Percentiles rank a stretch among this genome's conserved stretches.
These are phyloP conservation scores for Cottoperca gobio DNA, from an alignment of 2,797 vertebrate genomes.

Conservation along the genomic window DNA sequence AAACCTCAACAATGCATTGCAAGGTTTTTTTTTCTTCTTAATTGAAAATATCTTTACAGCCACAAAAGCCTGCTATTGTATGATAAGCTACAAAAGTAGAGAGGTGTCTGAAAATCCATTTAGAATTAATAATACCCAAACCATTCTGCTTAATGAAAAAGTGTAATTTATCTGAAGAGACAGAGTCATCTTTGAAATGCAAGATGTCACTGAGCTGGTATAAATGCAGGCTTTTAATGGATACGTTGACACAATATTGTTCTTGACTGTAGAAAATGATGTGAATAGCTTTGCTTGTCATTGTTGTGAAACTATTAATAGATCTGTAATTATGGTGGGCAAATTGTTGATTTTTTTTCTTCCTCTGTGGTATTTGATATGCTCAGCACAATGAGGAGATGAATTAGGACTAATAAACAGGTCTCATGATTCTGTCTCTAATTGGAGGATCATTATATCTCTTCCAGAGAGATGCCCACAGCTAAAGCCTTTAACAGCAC, in stretches of 20 bases:
- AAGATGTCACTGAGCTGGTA: conserved; percentile 82
- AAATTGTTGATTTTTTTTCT: conserved; percentile 81
- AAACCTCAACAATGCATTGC: conserved; percentile 48
- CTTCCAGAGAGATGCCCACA: conserved; percentile 83
- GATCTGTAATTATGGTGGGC: conserved; percentile 83
- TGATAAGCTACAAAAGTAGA: conserved; percentile 83
- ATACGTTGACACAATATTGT: conserved; percentile 78
- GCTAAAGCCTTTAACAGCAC: conserved; percentile 81
- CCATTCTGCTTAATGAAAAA: conserved; percentile 82
- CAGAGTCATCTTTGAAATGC: conserved; percentile 82
- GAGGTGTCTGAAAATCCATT: conserved; percentile 81
- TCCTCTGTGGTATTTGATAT: conserved; percentile 81
- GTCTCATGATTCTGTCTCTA: conserved; percentile 82
- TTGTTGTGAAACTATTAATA: conserved; percentile 87
- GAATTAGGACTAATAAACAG: conserved; percentile 86
- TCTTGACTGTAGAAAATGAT: conserved; percentile 82
- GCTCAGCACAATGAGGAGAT: conserved; percentile 84
- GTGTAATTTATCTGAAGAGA: conserved; percentile 84
- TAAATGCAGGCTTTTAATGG: conserved; percentile 83
- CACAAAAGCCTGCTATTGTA: conserved; percentile 80
- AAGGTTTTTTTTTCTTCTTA: conserved; percentile 42
- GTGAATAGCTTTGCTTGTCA: conserved; percentile 81
- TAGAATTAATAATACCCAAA: conserved; percentile 83
- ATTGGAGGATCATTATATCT: conserved; percentile 85
- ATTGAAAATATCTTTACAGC: conserved; percentile 76